A percentile compares a stretch with the other conserved stretches of the same genome.
Conservation (phyloP, 2,113 vertebrate species). For the Psittacus erithacus region DNA sequence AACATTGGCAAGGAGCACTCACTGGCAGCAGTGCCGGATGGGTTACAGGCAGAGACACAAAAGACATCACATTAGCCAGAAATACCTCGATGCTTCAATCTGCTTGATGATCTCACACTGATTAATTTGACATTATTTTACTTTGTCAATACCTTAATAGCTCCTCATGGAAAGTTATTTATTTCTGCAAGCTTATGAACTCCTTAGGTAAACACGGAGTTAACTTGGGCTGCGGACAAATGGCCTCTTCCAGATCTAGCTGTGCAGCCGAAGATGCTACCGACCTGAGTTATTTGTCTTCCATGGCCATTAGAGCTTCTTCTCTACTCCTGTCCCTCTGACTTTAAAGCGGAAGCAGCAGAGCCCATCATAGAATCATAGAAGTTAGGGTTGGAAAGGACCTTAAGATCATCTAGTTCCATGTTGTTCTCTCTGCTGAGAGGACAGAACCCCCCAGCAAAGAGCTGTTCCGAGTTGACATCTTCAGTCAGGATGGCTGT, state of each 20-base stretch:
- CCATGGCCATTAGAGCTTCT: background rate
- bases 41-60: background rate
- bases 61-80: accelerated
- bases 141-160: background rate
- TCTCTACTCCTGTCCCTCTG: background rate
- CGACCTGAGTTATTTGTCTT: background rate
- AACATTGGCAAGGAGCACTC: background rate
- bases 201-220: background rate
- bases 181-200: background rate
- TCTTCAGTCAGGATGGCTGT: background rate
- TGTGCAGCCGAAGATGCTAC: background rate
- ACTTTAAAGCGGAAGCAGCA: background rate
- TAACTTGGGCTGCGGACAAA: background rate
- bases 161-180: background rate
- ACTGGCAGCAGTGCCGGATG: background rate
- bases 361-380: background rate
- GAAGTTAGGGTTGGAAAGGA: too few species aligned
- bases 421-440: background rate
- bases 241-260: background rate
- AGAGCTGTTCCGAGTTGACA: background rate
- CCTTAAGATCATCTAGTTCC: too few species aligned
- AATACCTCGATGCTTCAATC: background rate
- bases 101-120: background rate
- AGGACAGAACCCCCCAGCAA: background rate
- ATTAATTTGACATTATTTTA: background rate